Evolutionary conservation across 2,888 invertebrate genomes (phyloP), one percentile per base, ranked within the genome.

Genomic region (Leptopterna dolabrata): DNA sequence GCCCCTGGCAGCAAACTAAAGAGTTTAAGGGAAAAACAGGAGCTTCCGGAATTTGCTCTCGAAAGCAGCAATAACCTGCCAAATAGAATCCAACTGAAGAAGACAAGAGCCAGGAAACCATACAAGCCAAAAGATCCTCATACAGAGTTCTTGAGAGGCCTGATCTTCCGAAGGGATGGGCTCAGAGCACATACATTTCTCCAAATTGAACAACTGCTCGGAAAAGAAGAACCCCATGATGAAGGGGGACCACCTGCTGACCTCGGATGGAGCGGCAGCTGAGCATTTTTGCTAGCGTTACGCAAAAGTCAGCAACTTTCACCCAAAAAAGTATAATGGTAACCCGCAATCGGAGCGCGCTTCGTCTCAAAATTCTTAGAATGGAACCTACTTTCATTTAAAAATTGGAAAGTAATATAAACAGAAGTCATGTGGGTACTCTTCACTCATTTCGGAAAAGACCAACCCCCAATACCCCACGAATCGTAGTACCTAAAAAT

Each of bases 251-350:
- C 63, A 63, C 63, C 63, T 63, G 63, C 63, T 63, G 24, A 63
- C 63, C 4, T 63, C 63, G 16, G 63, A 63, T 63, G 9, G 16
- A 63, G 63, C 63, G 6, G 16, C 16, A 63, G 63, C 16, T 63
- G 63, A 63, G 63, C 63, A 63, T 63, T 63, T 71, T 27, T 11
- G 71, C 71, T 27, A 71, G 71, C 71, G 4, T 71, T 71, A 71
- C 16, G 63, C 71, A 13, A 71, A 71, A 71, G 71, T 71, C 71
- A 71, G 71, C 71, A 71, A 71, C 24, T 71, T 71, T 27, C 71
- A 71, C 71, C 45, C 78, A 76, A 19, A 45, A 30, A 43, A 45
- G 27, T n/a, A 9, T 41, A 13, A n/a, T 29, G 13, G 19, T 4
- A n/a, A 24, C 11, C 71, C 71, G n/a, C n/a, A n/a, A n/a, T n/a